These are phyloP conservation scores for Upupa epops DNA, from an alignment of 2,113 vertebrate genomes.

Conservation along the genomic window DNA sequence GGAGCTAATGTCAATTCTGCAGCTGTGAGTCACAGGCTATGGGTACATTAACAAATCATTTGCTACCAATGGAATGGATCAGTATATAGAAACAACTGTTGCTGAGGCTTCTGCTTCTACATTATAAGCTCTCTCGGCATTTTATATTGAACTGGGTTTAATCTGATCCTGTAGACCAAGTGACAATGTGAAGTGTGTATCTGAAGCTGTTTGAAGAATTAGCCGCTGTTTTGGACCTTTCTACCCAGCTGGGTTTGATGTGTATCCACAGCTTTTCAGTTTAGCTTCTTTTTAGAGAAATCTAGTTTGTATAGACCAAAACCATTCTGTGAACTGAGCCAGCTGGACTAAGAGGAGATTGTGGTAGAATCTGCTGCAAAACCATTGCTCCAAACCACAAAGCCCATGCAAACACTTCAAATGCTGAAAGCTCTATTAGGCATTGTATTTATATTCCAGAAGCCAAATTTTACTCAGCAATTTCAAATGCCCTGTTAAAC, in stretches of 20 bases:
- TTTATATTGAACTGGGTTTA: neutral
- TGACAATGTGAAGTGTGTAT: neutral
- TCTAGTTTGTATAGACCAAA: neutral
- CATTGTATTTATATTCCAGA: neutral
- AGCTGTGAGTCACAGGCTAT: conserved; percentile 6
- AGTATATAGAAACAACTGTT: neutral
- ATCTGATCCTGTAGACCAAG: neutral
- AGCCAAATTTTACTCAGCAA: neutral
- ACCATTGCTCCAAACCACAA: neutral
- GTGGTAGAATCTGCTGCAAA: neutral
- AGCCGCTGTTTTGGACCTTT: neutral
- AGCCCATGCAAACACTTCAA: neutral
- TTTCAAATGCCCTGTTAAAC: neutral
- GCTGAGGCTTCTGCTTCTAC: neutral
- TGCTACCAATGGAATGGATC: neutral
- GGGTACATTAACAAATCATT: neutral
- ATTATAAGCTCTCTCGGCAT: neutral
- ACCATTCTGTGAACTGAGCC: neutral
- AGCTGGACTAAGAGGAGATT: neutral
- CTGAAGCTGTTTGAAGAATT: neutral
- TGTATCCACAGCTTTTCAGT: neutral
- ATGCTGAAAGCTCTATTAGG: neutral
- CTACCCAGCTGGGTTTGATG: neutral
- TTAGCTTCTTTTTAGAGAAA: neutral
- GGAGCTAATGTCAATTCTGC: conserved; percentile 23